These are phyloP conservation scores for Sinotaia quadrata DNA, from an alignment of 2,888 invertebrate genomes.

Conservation along the genomic window DNA sequence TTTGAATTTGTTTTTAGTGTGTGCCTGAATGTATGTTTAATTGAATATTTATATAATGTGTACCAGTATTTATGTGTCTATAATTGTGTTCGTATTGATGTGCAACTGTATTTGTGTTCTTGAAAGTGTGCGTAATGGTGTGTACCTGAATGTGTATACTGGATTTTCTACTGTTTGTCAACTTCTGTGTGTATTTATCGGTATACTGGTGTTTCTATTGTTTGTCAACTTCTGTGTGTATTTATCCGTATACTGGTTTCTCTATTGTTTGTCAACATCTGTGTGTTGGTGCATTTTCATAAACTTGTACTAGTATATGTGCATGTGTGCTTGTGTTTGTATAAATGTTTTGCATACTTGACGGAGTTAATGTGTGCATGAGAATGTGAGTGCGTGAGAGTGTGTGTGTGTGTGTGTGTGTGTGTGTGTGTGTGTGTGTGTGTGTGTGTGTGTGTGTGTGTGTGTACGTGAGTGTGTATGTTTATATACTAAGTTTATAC, in stretches of 20 bases:
- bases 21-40: not conserved
- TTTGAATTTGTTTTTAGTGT: not conserved
- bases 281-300: not conserved
- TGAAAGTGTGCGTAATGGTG: not conserved
- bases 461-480: too few species aligned
- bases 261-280: too few species aligned
- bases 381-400: not conserved
- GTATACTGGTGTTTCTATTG: too few species aligned
- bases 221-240: too few species aligned
- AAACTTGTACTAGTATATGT: not conserved
- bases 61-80: not conserved
- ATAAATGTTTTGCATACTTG: not conserved
- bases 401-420: not conserved
- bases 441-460: not conserved
- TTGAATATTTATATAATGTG: not conserved
- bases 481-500: not conserved
- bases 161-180: not conserved
- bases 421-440: slow-evolving; percentile 9
- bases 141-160: not conserved
- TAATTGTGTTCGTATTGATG: not conserved
- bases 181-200: too few species aligned
- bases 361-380: not conserved
- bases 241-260: too few species aligned
- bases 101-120: too few species aligned
- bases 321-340: not conserved